phyloP scores from a whole-genome alignment of 1,140 invertebrate genomes.

The Halictus rubicundus region DNA sequence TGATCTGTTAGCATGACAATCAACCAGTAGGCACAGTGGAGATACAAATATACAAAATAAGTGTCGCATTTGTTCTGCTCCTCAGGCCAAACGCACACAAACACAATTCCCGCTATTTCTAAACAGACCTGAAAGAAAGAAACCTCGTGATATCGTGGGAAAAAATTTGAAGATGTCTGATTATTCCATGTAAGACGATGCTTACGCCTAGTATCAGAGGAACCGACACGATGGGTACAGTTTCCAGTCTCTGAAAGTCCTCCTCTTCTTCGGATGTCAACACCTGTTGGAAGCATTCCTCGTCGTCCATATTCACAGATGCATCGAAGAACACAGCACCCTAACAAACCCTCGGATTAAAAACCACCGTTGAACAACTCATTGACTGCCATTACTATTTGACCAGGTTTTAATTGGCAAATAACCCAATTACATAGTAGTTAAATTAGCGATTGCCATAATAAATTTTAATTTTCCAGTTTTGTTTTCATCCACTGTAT shows the following conservation, averaged over 20 bases:
- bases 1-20: slow-evolving; percentile 83
- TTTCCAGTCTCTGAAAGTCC: slow-evolving; percentile 80
- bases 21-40: slow-evolving; percentile 84
- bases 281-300: slow-evolving; percentile 80
- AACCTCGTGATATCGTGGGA: neutral
- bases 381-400: no score
- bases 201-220: slow-evolving; percentile 74
- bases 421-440: no score
- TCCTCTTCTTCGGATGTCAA: slow-evolving; percentile 78
- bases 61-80: slow-evolving; percentile 83
- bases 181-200: slow-evolving; percentile 14
- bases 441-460: no score
- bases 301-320: slow-evolving; percentile 81
- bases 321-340: slow-evolving; percentile 82
- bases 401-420: no score
- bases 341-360: slow-evolving; percentile 62
- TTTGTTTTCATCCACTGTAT: no score
- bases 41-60: slow-evolving; percentile 85
- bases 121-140: slow-evolving; percentile 79
- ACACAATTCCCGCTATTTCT: slow-evolving; percentile 82
- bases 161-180: no score
- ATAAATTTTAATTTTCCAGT: no score
- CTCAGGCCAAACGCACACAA: slow-evolving; percentile 81
- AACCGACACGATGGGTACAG: slow-evolving; percentile 72
- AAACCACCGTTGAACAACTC: neutral